These are phyloP conservation scores for Himalopsyche kuldschensis DNA, from an alignment of 2,888 invertebrate genomes.

Conservation along the genomic window DNA sequence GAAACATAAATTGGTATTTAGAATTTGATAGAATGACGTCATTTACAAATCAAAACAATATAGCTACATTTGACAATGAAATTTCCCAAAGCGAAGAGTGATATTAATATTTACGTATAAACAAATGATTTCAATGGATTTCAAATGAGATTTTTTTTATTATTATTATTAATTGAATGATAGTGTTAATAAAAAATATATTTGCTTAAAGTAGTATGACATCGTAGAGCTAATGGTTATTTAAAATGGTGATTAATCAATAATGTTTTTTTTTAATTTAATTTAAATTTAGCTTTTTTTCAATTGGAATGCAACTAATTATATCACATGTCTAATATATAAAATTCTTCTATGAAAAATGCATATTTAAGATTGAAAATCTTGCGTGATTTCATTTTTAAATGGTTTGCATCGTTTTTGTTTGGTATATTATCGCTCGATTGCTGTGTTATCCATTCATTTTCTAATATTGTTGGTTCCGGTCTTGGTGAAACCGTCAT, in stretches of 20 bases:
- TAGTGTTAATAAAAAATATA: not conserved
- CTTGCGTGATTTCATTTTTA: not conserved
- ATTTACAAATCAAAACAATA: not conserved
- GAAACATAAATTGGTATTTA: not conserved
- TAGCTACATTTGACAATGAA: not conserved
- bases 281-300: not conserved
- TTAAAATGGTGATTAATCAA: not conserved
- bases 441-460: not conserved
- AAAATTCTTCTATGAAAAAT: not conserved
- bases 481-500: conserved; percentile 38
- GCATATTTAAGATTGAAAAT: not conserved
- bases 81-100: not conserved
- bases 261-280: not conserved
- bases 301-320: not conserved
- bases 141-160: not conserved
- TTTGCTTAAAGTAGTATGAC: not conserved
- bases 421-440: not conserved
- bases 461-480: conserved; percentile 7
- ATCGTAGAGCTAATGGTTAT: not conserved
- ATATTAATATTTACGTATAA: not conserved
- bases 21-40: not conserved
- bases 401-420: not conserved
- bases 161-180: not conserved
- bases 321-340: not conserved
- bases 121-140: not conserved